phyloP scores from a whole-genome alignment of 2,797 vertebrate genomes.

The Chromis chromis region DNA sequence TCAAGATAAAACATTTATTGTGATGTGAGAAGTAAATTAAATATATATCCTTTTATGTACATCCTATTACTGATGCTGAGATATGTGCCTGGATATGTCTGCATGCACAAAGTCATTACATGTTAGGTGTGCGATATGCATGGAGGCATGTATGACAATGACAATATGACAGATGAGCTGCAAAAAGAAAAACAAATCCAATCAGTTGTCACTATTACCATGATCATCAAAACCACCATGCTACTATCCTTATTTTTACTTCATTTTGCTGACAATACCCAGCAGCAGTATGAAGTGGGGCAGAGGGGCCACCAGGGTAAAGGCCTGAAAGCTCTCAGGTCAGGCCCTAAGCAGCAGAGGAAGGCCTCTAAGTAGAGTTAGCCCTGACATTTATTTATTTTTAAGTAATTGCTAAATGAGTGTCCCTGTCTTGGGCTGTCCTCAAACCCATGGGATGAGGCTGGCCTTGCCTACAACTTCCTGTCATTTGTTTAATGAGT shows the following conservation, averaged over 20 bases:
- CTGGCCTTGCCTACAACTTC: background rate
- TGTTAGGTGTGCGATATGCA: background rate
- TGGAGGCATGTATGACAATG: background rate
- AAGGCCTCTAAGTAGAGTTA: slow-evolving; percentile 15
- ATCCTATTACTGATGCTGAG: background rate
- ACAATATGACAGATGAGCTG: background rate
- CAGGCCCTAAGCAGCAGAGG: background rate
- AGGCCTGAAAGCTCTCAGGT: background rate
- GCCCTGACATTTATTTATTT: slow-evolving; percentile 11
- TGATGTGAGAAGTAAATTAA: background rate
- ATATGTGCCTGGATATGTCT: background rate
- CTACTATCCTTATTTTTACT: background rate
- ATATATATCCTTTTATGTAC: background rate
- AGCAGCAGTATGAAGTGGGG: slow-evolving; percentile 1
- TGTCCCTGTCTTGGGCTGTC: slow-evolving; percentile 3
- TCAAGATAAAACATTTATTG: background rate
- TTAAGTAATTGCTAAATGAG: slow-evolving; percentile 1
- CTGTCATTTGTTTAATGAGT: background rate
- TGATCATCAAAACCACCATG: background rate
- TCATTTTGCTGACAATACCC: background rate
- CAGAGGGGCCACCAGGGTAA: background rate
- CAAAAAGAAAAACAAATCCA: slow-evolving; percentile 4
- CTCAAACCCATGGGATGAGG: background rate
- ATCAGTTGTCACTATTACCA: background rate
- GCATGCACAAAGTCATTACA: background rate